A percentile compares a stretch with the other conserved stretches of the same genome.
Conservation (phyloP, 2,888 invertebrate species). For the Aproaerema taeniolella region DNA sequence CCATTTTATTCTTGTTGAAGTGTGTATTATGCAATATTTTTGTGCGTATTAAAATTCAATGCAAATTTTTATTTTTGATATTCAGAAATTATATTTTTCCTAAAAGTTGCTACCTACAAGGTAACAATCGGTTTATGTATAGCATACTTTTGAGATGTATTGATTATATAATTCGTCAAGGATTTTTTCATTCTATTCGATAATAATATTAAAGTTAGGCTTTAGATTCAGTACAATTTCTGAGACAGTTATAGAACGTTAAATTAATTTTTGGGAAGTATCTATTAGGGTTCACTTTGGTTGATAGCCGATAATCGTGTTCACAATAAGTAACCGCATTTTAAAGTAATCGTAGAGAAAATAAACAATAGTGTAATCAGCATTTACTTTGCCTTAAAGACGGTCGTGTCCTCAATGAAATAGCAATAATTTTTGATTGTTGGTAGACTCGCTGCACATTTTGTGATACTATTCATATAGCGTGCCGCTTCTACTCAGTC, state of each 20-base stretch:
- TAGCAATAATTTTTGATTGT: slow-evolving; percentile 67
- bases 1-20: slow-evolving; percentile 33
- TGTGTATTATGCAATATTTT: slow-evolving; percentile 44
- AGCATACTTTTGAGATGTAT: slow-evolving; percentile 62
- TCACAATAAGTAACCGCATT: slow-evolving; percentile 34
- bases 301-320: slow-evolving; percentile 31
- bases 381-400: slow-evolving; percentile 68
- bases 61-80: slow-evolving; percentile 72
- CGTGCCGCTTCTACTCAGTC: slow-evolving; percentile 65
- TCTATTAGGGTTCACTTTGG: slow-evolving; percentile 34
- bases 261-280: slow-evolving; percentile 28
- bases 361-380: slow-evolving; percentile 30
- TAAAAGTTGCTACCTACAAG: slow-evolving; percentile 60
- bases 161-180: slow-evolving; percentile 48
- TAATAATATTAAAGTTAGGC: slow-evolving; percentile 30
- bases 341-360: slow-evolving; percentile 9
- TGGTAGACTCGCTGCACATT: slow-evolving; percentile 63
- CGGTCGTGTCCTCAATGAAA: slow-evolving; percentile 55
- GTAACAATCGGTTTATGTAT: slow-evolving; percentile 50
- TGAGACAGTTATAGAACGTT: slow-evolving; percentile 33
- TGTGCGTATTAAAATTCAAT: slow-evolving; percentile 46
- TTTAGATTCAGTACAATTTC: slow-evolving; percentile 42
- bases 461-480: slow-evolving; percentile 68
- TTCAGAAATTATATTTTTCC: slow-evolving; percentile 68
- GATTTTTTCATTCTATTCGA: slow-evolving; percentile 51